phyloP scores from a whole-genome alignment of 2,113 vertebrate genomes.

The Lagenorhynchus albirostris region DNA sequence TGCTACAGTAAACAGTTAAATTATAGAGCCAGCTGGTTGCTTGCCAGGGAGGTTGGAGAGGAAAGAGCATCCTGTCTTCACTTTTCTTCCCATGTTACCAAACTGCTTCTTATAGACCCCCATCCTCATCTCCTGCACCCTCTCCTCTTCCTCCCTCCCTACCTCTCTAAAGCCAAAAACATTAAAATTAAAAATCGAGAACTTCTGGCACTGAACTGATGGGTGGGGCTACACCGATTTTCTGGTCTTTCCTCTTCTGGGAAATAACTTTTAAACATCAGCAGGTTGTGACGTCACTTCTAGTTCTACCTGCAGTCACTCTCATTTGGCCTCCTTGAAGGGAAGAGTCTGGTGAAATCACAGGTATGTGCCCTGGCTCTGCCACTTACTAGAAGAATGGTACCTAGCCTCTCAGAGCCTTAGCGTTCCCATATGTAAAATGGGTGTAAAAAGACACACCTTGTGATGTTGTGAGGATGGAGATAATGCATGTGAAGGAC shows the following conservation, averaged over 20 bases:
- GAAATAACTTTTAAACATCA: background rate
- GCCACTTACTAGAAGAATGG: background rate
- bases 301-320: background rate
- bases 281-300: background rate
- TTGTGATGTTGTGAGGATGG: background rate
- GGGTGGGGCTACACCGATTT: no score
- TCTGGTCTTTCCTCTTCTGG: background rate
- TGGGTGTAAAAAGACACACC: background rate
- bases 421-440: background rate
- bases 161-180: background rate
- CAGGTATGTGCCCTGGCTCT: background rate
- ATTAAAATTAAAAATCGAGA: background rate
- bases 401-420: background rate
- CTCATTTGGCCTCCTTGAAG: background rate
- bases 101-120: background rate
- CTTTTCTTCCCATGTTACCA: background rate
- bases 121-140: background rate
- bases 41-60: no score
- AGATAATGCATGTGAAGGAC: background rate
- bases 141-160: background rate
- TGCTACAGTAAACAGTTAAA: background rate
- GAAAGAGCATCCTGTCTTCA: background rate
- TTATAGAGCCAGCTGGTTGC: background rate
- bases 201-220: background rate
- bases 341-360: background rate